Evolutionary conservation across 1,140 invertebrate species (phyloP).

Genomic region (Pogonomyrmex californicus): DNA sequence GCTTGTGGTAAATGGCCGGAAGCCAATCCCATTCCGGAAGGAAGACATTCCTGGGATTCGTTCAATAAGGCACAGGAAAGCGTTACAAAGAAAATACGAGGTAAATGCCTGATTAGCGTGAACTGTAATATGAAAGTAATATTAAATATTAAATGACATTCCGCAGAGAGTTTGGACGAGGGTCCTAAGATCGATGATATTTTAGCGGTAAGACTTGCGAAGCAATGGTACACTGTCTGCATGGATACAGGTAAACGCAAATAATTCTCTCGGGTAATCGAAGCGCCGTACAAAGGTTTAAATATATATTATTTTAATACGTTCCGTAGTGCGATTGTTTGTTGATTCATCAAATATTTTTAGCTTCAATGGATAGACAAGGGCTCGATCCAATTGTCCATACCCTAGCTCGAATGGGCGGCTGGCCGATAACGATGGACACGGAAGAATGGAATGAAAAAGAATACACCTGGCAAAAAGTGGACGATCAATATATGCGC

Average conservation of each 20-base stretch:
- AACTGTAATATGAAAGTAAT: not conserved
- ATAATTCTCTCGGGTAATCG: not conserved
- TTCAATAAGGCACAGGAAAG: slow-evolving; percentile 9
- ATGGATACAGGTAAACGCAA: not conserved
- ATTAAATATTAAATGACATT: not conserved
- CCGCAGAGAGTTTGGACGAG: not conserved
- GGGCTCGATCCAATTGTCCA: not conserved
- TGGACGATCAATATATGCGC: slow-evolving; percentile 72
- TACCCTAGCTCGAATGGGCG: slow-evolving; percentile 71
- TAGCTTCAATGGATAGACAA: not conserved
- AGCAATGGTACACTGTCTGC: not conserved
- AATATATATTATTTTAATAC: not conserved
- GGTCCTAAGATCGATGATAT: not conserved
- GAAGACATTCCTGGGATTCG: not conserved
- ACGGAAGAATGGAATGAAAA: slow-evolving; percentile 69
- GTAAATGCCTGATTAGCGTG: not conserved
- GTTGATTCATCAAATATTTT: not conserved
- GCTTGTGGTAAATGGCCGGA: slow-evolving; percentile 64
- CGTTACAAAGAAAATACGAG: not conserved
- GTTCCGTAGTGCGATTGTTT: not conserved
- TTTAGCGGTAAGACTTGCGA: not conserved
- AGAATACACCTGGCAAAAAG: slow-evolving; percentile 73
- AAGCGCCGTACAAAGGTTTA: not conserved
- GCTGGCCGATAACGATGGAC: slow-evolving; percentile 77
- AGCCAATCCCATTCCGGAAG: slow-evolving; percentile 30